Base-by-base conservation (phyloP, 2,888 invertebrate species). In the Siphlonurus alternatus region DNA sequence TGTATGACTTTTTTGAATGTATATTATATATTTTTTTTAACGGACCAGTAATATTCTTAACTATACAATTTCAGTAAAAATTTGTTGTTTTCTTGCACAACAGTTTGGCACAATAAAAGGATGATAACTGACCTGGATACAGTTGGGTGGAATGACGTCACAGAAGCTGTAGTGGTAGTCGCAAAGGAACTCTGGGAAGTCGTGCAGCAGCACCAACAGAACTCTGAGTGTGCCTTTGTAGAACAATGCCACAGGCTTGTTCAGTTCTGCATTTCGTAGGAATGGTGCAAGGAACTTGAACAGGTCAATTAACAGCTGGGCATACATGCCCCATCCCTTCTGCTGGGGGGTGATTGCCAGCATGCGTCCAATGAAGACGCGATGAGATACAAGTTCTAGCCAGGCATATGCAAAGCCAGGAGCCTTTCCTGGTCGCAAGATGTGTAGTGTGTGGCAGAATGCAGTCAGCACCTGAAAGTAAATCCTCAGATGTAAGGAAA, bases 81-180 rank as follows among this genome's bases (percentile, higher is more conserved):
- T n/a, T n/a, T n/a, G n/a, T n/a, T n/a, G n/a, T n/a, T n/a, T n/a
- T n/a, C n/a, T n/a, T n/a, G n/a, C n/a, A n/a, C n/a, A n/a, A n/a
- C n/a, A n/a, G n/a, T n/a, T n/a, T 56, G 20, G 25, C 1, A 38
- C 51, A 25, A 22, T 23, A 23, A 61, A 1, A 24, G 20, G 2
- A 1, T 10, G 22, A 22, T n/a, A 18, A 54, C 65, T 23, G 25
- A 71, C 72, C 74, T 85, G 98, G 69, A 99, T 96, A 77, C 99
- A 99, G 76, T 99, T 99, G 2, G 98, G 94, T 61, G 99, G 98
- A 71, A 99, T 98, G 66, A 94, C 96, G 76, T 99, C 99, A 76
- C 99, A 98, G 78, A 99, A 96, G 59, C 93, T 93, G 75, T 98
- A 98, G 76, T 99, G 97, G 76, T 97, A 98, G 75, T 99, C 99